Evolutionary conservation across 2,888 invertebrate genomes (phyloP).

Genomic region (Limnephilus marmoratus): DNA sequence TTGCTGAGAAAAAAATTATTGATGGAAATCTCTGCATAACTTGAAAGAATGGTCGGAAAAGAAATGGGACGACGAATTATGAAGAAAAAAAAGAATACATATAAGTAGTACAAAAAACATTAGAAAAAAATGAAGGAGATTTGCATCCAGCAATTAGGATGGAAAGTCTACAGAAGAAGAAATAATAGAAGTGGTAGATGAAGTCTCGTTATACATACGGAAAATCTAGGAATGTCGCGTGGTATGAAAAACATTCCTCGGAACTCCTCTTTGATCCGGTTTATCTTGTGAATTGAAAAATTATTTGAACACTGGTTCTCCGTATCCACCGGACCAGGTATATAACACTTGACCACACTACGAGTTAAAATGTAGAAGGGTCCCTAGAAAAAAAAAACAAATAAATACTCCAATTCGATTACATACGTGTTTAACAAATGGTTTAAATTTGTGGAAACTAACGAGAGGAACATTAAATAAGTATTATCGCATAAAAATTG

Average conservation of each 20-base stretch:
- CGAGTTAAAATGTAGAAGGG: neutral
- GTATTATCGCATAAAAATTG: neutral
- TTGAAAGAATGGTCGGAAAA: neutral
- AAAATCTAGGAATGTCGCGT: neutral
- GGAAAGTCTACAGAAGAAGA: neutral
- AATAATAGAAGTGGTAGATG: neutral
- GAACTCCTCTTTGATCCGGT: conserved; percentile 13
- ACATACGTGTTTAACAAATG: too few relatives aligned
- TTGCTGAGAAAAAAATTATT: neutral
- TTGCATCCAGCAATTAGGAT: neutral
- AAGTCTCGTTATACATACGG: neutral
- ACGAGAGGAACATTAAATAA: neutral
- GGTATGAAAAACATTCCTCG: neutral
- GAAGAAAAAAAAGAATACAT: neutral
- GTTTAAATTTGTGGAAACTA: neutral
- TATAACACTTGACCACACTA: neutral
- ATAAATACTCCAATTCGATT: too few relatives aligned
- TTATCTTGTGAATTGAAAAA: neutral
- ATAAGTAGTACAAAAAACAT: neutral
- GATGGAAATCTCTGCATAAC: neutral
- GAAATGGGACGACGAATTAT: neutral
- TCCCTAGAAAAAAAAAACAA: conserved; percentile 2
- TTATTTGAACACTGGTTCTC: neutral
- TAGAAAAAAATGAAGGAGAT: neutral
- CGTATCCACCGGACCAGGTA: neutral